Conservation (phyloP, 2,113 vertebrate species). For the Pangasianodon hypophthalmus region DNA sequence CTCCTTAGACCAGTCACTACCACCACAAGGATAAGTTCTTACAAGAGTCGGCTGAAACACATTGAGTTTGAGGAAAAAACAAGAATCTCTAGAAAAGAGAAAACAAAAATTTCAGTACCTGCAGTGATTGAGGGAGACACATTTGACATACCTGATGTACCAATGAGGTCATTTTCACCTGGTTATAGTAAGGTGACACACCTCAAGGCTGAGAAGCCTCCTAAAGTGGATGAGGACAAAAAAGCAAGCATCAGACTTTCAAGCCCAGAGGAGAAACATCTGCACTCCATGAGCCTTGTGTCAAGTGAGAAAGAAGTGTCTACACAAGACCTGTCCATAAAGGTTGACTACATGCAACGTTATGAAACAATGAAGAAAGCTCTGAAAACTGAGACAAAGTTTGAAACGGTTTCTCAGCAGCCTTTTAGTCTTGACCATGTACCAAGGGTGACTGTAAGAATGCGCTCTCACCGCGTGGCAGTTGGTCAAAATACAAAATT, state of each 20-base stretch:
- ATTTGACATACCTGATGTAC: slow-evolving; percentile 73
- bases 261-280: slow-evolving; percentile 80
- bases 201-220: slow-evolving; percentile 81
- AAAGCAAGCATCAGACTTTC: slow-evolving; percentile 76
- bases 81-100: slow-evolving; percentile 77
- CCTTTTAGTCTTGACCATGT: slow-evolving; percentile 92
- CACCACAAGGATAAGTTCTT: slow-evolving; percentile 80
- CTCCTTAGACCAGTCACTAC: slow-evolving; percentile 85
- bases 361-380: slow-evolving; percentile 94
- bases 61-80: slow-evolving; percentile 89
- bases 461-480: slow-evolving; percentile 92
- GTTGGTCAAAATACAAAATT: slow-evolving; percentile 86
- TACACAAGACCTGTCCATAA: slow-evolving; percentile 82
- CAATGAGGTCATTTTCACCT: slow-evolving; percentile 78
- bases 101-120: slow-evolving; percentile 71
- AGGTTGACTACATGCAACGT: slow-evolving; percentile 90
- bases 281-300: slow-evolving; percentile 78
- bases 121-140: slow-evolving; percentile 75
- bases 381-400: slow-evolving; percentile 87
- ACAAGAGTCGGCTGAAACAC: slow-evolving; percentile 85
- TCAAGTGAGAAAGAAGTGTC: slow-evolving; percentile 79
- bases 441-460: slow-evolving; percentile 89
- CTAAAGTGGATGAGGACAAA: slow-evolving; percentile 57
- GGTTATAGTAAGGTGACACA: slow-evolving; percentile 83
- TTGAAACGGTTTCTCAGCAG: slow-evolving; percentile 87